These are phyloP conservation scores for Galemys pyrenaicus DNA, from an alignment of 2,113 vertebrate genomes.

Conservation along the genomic window DNA sequence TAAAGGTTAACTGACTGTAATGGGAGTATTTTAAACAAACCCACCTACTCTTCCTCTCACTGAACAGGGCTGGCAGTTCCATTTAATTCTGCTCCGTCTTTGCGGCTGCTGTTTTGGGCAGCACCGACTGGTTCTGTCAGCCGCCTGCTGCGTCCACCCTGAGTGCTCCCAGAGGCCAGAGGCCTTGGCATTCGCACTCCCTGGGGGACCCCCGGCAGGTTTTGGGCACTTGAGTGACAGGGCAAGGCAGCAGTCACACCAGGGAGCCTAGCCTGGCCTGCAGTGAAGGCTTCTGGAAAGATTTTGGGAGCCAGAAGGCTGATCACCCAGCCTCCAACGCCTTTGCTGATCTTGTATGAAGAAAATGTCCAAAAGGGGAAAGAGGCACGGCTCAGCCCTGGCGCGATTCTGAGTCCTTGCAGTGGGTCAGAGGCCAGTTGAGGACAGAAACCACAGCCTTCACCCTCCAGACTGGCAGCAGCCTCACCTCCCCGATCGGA, in stretches of 20 bases:
- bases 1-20: constrained; percentile 88
- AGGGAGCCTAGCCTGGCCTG: constrained; percentile 9
- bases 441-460: not conserved
- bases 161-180: not conserved
- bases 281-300: not conserved
- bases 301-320: not conserved
- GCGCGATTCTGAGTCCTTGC: not conserved
- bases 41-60: constrained; percentile 80
- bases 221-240: constrained; percentile 39
- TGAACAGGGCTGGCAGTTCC: constrained; percentile 54
- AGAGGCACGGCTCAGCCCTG: not conserved
- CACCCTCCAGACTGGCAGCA: not conserved
- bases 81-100: constrained; percentile 22
- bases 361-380: not conserved
- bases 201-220: not conserved
- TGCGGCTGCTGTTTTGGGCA: not conserved
- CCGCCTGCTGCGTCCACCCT: not conserved
- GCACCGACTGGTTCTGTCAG: constrained; percentile 7
- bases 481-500: not conserved
- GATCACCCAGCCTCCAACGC: not conserved
- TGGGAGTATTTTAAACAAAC: constrained; percentile 86
- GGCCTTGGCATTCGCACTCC: not conserved
- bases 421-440: not conserved
- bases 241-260: not conserved
- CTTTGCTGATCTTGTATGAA: not conserved